Evolutionary conservation across 2,888 invertebrate genomes (phyloP), one percentile per base, ranked within the genome.

Genomic region (Diaphora mendica): DNA sequence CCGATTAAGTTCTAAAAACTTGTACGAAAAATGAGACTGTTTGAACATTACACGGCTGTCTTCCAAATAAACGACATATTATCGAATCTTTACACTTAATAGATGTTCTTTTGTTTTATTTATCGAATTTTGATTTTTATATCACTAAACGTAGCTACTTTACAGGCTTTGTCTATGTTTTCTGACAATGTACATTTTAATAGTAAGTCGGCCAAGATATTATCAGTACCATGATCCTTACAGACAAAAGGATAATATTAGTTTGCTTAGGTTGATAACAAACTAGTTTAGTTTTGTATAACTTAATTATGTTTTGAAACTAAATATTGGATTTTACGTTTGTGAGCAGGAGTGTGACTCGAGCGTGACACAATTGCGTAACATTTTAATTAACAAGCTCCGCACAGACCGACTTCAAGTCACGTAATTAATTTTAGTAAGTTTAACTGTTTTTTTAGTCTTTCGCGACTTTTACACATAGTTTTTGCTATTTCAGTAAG

Each of bases 311-410:
- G 67, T 69, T 71, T 65, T 33, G 71, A 64, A 62, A 39, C 59
- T 67, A 75, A 72, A 68, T 70, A 70, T 74, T 55, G 33, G 73
- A 75, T 76, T 77, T 75, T 62, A 62, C 30, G 4, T 62, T 62
- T 39, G 39, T 64, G 30, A 20, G 42, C 62, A 59, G 26, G 4
- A 67, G 33, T 44, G 67, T 67, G 44, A 48, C 39, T 59, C 26
- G 26, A 62, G 42, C 62, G 62, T 62, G 68, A 59, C 39, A 55
- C 35, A 39, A 55, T 55, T 69, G 64, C 39, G 70, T 42, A 59
- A 39, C 5, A 65, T 39, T 64, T 39, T 65, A 65, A 65, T 62
- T 62, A 62, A 30, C 30, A 62, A 62, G 15, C 59, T 30, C 17
- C 62, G 30, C 17, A 30, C 26, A 30, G 30, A 30, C 26, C 62